A percentile compares a stretch with the other conserved stretches of the same genome.
These are phyloP conservation scores for Oceanodroma tethys DNA, from an alignment of 2,113 vertebrate species.

Conservation along the genomic window DNA sequence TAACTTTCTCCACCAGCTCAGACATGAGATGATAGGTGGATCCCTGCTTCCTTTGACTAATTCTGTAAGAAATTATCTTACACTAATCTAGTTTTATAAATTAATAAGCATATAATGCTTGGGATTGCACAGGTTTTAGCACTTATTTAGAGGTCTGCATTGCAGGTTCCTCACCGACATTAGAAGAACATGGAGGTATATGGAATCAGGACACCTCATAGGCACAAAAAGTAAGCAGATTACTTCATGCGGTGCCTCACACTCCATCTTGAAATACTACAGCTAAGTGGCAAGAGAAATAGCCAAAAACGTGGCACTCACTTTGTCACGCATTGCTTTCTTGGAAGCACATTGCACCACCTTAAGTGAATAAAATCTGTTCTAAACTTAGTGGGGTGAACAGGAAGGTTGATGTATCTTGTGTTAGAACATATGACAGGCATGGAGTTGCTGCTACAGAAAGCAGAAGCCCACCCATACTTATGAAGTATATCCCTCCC, in stretches of 20 bases:
- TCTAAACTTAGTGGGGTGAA: not conserved
- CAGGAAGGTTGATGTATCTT: not conserved
- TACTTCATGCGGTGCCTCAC: not conserved
- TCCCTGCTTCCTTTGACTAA: not conserved
- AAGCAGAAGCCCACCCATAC: not conserved
- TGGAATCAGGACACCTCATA: not conserved
- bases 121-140: not conserved
- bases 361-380: not conserved
- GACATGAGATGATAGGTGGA: not conserved
- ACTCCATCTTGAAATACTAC: not conserved
- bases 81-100: not conserved
- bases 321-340: not conserved
- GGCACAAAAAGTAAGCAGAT: not conserved
- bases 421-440: not conserved
- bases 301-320: not conserved
- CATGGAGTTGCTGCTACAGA: not conserved
- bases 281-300: not conserved
- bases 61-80: not conserved
- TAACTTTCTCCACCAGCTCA: not conserved
- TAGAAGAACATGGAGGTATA: not conserved
- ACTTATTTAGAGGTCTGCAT: not conserved
- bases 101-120: not conserved
- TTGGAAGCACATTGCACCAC: not conserved
- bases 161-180: not conserved
- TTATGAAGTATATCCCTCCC: not conserved